Evolutionary conservation across 1,140 invertebrate genomes (phyloP).

Genomic region (Samia ricini): DNA sequence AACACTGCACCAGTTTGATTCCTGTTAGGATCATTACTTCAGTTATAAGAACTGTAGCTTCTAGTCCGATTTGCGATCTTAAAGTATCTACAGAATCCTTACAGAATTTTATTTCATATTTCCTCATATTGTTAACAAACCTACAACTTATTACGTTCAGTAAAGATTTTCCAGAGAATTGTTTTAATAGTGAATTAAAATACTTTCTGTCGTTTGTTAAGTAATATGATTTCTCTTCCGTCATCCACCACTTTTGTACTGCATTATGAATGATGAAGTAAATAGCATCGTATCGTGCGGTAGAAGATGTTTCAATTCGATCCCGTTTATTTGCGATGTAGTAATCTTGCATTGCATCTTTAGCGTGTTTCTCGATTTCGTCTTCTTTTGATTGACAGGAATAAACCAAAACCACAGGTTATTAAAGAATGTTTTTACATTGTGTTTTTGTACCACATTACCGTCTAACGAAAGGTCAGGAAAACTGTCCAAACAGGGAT

Average conservation of each 20-base stretch:
- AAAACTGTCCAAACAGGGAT: neutral
- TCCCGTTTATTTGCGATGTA: neutral
- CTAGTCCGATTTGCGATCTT: neutral
- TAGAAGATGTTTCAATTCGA: neutral
- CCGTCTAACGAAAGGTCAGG: slow-evolving; percentile 3
- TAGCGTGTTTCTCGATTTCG: neutral
- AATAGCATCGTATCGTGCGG: slow-evolving; percentile 1
- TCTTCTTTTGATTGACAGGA: slow-evolving; percentile 7
- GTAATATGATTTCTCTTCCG: neutral
- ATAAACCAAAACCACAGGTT: slow-evolving; percentile 9
- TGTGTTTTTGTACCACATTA: neutral
- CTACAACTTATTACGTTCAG: slow-evolving; percentile 2
- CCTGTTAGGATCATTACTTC: neutral
- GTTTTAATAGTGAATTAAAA: neutral
- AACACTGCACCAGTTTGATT: slow-evolving; percentile 5
- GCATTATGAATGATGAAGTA: slow-evolving; percentile 12
- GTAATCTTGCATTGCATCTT: slow-evolving; percentile 9
- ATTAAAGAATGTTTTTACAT: slow-evolving; percentile 2
- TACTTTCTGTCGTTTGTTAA: slow-evolving; percentile 5
- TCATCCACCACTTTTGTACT: slow-evolving; percentile 21
- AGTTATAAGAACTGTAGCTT: slow-evolving; percentile 1
- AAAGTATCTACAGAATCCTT: neutral
- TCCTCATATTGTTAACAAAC: slow-evolving; percentile 3
- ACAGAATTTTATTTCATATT: neutral
- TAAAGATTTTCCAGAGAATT: slow-evolving; percentile 3